Conservation (phyloP, 2,888 invertebrate genomes). For the Epinotia bilunana region DNA sequence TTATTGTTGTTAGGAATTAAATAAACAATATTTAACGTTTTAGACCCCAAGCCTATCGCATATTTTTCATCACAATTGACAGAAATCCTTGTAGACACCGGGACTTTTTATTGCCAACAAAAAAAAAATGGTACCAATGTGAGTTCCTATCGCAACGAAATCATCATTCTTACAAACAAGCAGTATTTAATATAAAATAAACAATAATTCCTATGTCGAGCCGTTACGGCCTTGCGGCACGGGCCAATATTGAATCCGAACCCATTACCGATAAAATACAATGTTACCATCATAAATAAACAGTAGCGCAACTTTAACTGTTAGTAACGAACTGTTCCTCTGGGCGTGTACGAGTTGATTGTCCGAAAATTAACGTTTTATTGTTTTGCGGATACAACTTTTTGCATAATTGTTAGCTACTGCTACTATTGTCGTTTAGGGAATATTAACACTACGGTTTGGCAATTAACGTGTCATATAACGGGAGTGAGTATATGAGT, state of each 20-base stretch:
- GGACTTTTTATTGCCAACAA: neutral
- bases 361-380: neutral
- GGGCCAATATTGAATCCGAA: constrained; percentile 22
- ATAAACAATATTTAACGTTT: no score
- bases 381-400: neutral
- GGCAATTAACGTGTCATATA: no score
- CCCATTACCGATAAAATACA: constrained; percentile 28
- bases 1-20: no score
- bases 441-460: no score
- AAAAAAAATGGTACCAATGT: neutral
- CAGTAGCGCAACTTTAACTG: constrained; percentile 10
- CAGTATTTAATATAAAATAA: constrained; percentile 11
- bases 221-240: neutral
- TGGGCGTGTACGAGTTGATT: neutral
- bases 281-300: neutral
- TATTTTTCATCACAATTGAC: no score
- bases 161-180: constrained; percentile 6
- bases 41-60: no score
- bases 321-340: neutral
- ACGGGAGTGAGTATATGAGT: no score
- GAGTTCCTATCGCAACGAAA: neutral
- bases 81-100: no score
- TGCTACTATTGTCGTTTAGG: no score
- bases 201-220: constrained; percentile 12
- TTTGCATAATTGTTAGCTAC: neutral